phyloP scores from a whole-genome alignment of 2,888 invertebrate genomes.

The Meganola albula region DNA sequence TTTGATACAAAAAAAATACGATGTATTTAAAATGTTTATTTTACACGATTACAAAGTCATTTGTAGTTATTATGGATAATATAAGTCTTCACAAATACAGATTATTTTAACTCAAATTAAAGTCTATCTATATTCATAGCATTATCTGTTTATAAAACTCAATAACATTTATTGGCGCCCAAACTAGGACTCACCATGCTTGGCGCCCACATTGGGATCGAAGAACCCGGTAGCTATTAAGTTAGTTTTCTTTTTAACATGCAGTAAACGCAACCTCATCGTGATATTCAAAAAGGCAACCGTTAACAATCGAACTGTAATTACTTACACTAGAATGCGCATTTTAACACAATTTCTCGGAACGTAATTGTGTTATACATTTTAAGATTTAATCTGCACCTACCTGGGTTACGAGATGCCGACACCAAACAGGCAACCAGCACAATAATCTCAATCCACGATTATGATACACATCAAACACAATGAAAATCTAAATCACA shows the following conservation, averaged over 20 bases:
- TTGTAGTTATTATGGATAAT: no score
- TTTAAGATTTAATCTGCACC: slow-evolving; percentile 26
- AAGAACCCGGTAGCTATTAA: slow-evolving; percentile 32
- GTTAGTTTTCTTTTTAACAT: slow-evolving; percentile 34
- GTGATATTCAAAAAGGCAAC: slow-evolving; percentile 27
- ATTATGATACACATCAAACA: slow-evolving; percentile 45
- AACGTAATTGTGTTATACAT: slow-evolving; percentile 18
- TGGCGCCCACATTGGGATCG: slow-evolving; percentile 36
- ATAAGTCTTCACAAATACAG: no score
- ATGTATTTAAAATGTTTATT: slow-evolving; percentile 41
- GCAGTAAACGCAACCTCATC: slow-evolving; percentile 32
- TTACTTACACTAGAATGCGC: slow-evolving; percentile 22
- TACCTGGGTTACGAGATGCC: slow-evolving; percentile 32
- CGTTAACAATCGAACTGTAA: slow-evolving; percentile 26
- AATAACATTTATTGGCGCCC: slow-evolving; percentile 30
- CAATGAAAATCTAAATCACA: slow-evolving; percentile 44
- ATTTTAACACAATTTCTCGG: slow-evolving; percentile 14
- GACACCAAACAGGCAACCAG: slow-evolving; percentile 25
- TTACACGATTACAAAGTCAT: slow-evolving; percentile 33
- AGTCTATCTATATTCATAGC: no score
- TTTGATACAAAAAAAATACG: no score
- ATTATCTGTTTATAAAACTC: no score
- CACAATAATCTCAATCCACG: slow-evolving; percentile 37
- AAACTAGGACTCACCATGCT: slow-evolving; percentile 26
- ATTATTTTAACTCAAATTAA: no score